Percentiles rank a stretch among this genome's conserved stretches.
phyloP scores from a whole-genome alignment of 1,140 invertebrate species.

The Olivierus martensii region DNA sequence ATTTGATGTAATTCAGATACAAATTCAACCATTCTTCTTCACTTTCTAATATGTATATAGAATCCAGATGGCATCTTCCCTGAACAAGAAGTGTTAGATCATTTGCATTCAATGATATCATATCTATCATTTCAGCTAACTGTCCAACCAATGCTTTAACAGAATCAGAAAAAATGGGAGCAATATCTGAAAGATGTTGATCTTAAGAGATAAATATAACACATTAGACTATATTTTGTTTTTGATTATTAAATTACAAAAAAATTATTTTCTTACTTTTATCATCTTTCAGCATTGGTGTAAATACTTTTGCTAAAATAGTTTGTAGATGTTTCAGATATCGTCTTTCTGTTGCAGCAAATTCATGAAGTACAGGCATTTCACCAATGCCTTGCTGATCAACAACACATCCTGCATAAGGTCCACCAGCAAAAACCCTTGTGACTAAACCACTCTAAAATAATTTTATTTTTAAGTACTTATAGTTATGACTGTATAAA shows the following conservation, averaged over 20 bases:
- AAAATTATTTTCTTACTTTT: slow-evolving; percentile 7
- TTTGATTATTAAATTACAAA: too few species aligned
- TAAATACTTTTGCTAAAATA: slow-evolving; percentile 21
- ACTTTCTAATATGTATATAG: slow-evolving; percentile 50
- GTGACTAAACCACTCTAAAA: neutral
- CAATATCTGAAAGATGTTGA: slow-evolving; percentile 33
- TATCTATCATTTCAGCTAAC: slow-evolving; percentile 22
- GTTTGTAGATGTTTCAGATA: slow-evolving; percentile 24
- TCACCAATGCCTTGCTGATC: slow-evolving; percentile 16
- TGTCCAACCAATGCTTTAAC: slow-evolving; percentile 22
- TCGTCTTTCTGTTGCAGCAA: slow-evolving; percentile 22
- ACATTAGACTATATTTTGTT: too few species aligned
- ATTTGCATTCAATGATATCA: slow-evolving; percentile 37
- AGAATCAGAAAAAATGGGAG: slow-evolving; percentile 35
- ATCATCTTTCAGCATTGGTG: slow-evolving; percentile 23
- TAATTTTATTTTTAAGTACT: neutral
- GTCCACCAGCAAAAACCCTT: slow-evolving; percentile 24
- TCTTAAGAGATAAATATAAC: slow-evolving; percentile 14
- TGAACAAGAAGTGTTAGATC: slow-evolving; percentile 51
- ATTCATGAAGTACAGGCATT: slow-evolving; percentile 22
- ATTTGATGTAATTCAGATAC: slow-evolving; percentile 54
- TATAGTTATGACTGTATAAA: neutral
- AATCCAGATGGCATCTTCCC: slow-evolving; percentile 43
- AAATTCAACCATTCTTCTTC: slow-evolving; percentile 53
- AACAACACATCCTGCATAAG: slow-evolving; percentile 25